Evolutionary conservation across 2,797 vertebrate species (phyloP).

Genomic region (Cossypha dichroa): DNA sequence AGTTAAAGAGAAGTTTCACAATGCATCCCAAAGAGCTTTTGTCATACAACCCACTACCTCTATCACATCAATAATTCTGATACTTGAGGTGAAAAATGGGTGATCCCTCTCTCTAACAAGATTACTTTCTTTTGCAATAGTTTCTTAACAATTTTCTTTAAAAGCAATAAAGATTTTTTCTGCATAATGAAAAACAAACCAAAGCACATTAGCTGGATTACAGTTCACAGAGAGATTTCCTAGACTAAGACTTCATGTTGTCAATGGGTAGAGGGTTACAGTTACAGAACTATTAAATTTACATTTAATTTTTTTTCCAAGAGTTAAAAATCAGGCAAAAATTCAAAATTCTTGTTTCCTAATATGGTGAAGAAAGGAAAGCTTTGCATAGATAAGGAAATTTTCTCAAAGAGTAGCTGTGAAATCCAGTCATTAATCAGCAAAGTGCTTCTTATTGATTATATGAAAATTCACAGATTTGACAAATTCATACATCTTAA

Average conservation of each 20-base stretch:
- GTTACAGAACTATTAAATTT: neutral
- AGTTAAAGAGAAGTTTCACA: neutral
- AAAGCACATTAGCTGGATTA: neutral
- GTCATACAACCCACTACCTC: neutral
- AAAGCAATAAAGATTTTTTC: neutral
- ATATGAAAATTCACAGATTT: neutral
- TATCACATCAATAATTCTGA: neutral
- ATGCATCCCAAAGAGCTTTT: neutral
- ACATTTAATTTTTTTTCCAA: neutral
- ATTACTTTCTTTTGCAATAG: neutral
- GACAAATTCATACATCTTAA: neutral
- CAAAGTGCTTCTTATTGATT: neutral
- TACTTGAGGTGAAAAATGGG: neutral
- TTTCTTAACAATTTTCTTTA: neutral
- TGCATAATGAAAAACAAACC: neutral
- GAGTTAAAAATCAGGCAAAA: neutral
- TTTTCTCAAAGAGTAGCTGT: neutral
- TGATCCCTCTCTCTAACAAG: neutral
- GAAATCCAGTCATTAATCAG: neutral
- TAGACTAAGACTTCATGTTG: neutral
- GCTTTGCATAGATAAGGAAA: neutral
- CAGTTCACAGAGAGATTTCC: neutral
- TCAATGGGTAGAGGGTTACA: neutral
- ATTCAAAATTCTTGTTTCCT: neutral
- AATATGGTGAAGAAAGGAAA: neutral